A percentile compares a stretch with the other conserved stretches of the same genome.
These are phyloP conservation scores for Opisthocomus hoazin DNA, from an alignment of 2,113 vertebrate genomes.

Conservation along the genomic window DNA sequence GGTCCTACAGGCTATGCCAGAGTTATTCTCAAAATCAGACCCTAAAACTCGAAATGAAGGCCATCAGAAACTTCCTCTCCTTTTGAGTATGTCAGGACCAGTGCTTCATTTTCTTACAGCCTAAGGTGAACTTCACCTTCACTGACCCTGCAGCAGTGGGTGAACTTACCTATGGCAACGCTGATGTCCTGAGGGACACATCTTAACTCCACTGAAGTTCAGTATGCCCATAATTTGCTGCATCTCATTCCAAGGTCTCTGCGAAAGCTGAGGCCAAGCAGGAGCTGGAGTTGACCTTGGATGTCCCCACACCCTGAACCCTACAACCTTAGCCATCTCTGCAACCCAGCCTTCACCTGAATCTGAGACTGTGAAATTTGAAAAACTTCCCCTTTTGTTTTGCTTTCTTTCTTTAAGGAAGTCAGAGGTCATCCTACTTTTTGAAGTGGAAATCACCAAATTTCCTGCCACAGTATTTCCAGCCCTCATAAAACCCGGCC, in stretches of 20 bases:
- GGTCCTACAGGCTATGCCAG: neutral
- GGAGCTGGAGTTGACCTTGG: neutral
- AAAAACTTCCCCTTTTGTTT: neutral
- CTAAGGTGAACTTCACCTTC: neutral
- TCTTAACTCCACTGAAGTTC: neutral
- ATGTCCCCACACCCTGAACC: neutral
- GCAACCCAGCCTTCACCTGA: neutral
- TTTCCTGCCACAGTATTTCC: neutral
- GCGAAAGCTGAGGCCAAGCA: neutral
- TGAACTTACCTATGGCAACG: rapidly evolving
- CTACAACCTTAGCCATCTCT: neutral
- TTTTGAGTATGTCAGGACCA: neutral
- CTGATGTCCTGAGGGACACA: neutral
- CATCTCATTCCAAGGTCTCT: neutral
- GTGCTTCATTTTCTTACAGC: neutral
- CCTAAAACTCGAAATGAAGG: neutral
- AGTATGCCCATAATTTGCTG: neutral
- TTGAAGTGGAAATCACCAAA: neutral
- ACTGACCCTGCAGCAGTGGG: neutral
- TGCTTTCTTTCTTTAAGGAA: neutral
- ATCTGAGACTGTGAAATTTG: neutral
- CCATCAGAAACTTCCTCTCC: neutral
- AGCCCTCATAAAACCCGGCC: neutral
- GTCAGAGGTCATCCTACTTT: neutral
- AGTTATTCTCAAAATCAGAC: neutral